Base-by-base conservation (phyloP, 2,113 vertebrate genomes). In the Hippopotamus amphibius region DNA sequence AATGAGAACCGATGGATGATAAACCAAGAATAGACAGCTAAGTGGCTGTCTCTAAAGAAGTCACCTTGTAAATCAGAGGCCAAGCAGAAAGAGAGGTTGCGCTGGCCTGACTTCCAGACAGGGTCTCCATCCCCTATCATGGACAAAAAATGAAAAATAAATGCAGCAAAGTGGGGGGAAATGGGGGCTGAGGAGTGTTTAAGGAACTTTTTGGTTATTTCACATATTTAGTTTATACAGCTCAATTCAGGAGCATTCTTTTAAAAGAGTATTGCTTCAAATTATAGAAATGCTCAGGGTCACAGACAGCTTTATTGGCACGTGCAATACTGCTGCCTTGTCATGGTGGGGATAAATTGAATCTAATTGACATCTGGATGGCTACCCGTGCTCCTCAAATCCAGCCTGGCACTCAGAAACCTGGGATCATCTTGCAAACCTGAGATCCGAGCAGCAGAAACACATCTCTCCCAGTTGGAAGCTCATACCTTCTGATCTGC, bases 31-130 rank as follows among this genome's bases (percentile, higher is more conserved):
- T 24, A 15, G 79, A 41, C 46, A 57, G 82, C 85, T 37, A 33
- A 92, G 43, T 80, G 86, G 50, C 63, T 82, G 48, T 77, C 50
- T 91, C 22, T 6, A 37, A 37, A 50, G 50, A 92, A 80, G 69
- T 81, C 72, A 77, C 57, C 68, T 95, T 92, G n/a, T 93, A 96
- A 89, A 92, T 87, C 86, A 90, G 50, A 55, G 55, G 41, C 83
- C 83, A 11, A 53, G 4, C 0, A 0, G 30, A 68, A 81, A 48
- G 63, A n/a, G 77, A 28, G 16, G 68, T 83, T n/a, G 41, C 30
- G 0, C 24, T 3, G 4, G 14, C 37, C 33, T 68, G 14, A 74
- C 81, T 65, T 59, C 53, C 6, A 76, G 57, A 26, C 79, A 65
- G 6, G 57, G 7, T 7, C 74, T 95, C 48, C 13, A 74, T 8